These are phyloP conservation scores for Apodemus speciosus DNA, from an alignment of 2,113 vertebrate genomes.

Conservation along the genomic window DNA sequence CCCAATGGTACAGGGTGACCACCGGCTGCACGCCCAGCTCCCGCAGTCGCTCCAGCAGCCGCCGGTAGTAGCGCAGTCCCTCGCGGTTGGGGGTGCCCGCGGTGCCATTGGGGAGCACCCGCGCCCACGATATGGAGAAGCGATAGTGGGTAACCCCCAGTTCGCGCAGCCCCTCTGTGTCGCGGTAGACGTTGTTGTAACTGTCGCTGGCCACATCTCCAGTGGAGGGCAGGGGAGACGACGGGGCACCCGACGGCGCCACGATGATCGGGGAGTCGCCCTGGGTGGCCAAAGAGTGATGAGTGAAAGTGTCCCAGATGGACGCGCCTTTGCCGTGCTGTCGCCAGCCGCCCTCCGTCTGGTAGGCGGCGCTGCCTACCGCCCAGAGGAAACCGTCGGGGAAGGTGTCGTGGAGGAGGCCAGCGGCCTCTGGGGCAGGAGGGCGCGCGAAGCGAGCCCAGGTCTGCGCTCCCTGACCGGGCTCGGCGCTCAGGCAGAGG, in stretches of 20 bases:
- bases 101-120: conserved; percentile 92
- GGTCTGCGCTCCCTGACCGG: conserved; percentile 87
- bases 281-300: conserved; percentile 74
- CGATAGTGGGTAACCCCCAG: conserved; percentile 95
- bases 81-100: conserved; percentile 87
- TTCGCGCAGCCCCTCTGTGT: conserved; percentile 89
- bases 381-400: conserved; percentile 94
- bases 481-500: conserved; percentile 78
- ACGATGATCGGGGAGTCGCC: neutral
- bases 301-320: conserved; percentile 95
- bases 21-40: conserved; percentile 91
- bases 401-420: conserved; percentile 93
- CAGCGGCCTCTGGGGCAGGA: conserved; percentile 90
- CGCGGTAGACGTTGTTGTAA: conserved; percentile 92
- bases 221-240: conserved; percentile 38
- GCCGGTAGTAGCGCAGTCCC: conserved; percentile 90
- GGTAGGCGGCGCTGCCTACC: conserved; percentile 95
- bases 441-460: conserved; percentile 91
- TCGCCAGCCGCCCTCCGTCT: conserved; percentile 93
- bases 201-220: conserved; percentile 96
- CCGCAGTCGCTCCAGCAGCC: conserved; percentile 88
- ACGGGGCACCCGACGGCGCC: neutral
- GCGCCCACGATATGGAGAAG: conserved; percentile 96
- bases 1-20: conserved; percentile 97
- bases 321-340: conserved; percentile 94